Evolutionary conservation across 1,140 invertebrate species (phyloP), one percentile per base, ranked within the genome.

Genomic region (Galleria mellonella): DNA sequence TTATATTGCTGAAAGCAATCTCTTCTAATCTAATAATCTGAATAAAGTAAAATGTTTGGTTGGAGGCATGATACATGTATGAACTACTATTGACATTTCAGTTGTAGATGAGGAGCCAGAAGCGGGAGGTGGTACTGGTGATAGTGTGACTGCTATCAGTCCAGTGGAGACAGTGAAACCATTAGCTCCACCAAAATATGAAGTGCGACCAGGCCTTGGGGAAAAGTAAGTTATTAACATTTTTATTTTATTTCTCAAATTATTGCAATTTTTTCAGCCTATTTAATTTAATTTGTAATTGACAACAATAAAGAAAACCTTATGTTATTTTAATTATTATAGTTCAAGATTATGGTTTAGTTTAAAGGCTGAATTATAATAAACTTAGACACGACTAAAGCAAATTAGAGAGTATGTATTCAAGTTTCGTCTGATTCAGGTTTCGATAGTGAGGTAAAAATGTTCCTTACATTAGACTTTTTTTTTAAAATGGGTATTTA

Each of bases 111-210:
- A 81, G 40, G 72, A 47, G 11, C 50, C 47, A 36, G 55, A 49
- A 37, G 40, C 39, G 10, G 49, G 37, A 15, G 42, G 28, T 9
- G 55, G 13, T 5, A 55, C 31, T 14, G 43, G 41, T 32, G 66
- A 66, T 28, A 67, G 61, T 47, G 74, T 64, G n/a, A 43, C 57
- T 13, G 62, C 30, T 2, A 10, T 72, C 4, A 73, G 53, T 32
- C 67, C 75, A 9, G 43, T 62, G 9, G 57, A 59, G 27, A 38
- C 46, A 9, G 66, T 69, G 31, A 75, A 74, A 46, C 57, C 68
- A 4, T 52, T 84, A 11, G 73, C 69, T 4, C 81, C 81, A 2
- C 75, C 86, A 4, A 85, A 85, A 56, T 87, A 86, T 65, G 82
- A 86, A 72, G 70, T 87, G 1, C 55, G 83, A 31, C 83, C 83